These are phyloP conservation scores for Acleris emargana DNA, from an alignment of 2,888 invertebrate genomes.

Conservation along the genomic window DNA sequence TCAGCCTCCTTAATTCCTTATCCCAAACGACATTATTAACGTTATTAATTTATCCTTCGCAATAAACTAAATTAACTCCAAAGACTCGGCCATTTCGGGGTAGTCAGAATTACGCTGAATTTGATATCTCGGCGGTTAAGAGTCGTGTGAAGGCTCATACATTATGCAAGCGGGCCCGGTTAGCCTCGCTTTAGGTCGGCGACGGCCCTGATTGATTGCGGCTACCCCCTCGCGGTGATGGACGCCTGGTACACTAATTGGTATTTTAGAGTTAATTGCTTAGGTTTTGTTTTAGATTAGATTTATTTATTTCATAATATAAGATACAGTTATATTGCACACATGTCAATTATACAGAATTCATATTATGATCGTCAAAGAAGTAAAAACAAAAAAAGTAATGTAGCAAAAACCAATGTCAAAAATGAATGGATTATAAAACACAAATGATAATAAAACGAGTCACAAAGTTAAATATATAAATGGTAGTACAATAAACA, in stretches of 20 bases:
- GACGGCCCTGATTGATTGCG: conserved; percentile 59
- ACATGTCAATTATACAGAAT: too few species aligned
- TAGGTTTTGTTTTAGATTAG: conserved; percentile 36
- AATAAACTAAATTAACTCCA: conserved; percentile 13
- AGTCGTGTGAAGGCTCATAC: conserved; percentile 56
- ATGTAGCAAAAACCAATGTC: too few species aligned
- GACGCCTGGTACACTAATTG: conserved; percentile 48
- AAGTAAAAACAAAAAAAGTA: too few species aligned
- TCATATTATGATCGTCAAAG: too few species aligned
- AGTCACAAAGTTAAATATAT: too few species aligned
- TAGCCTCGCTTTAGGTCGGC: conserved; percentile 30
- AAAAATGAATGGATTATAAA: too few species aligned
- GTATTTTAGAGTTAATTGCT: conserved; percentile 50
- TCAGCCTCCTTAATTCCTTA: too few species aligned
- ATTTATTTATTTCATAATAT: too few species aligned
- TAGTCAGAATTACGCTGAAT: conserved; percentile 31
- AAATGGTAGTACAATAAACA: too few species aligned
- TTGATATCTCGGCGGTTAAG: conserved; percentile 36
- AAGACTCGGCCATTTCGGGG: conserved; percentile 12
- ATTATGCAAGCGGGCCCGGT: conserved; percentile 56
- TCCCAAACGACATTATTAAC: background rate
- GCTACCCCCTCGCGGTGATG: conserved; percentile 44
- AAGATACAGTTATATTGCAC: too few species aligned
- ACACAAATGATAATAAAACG: too few species aligned
- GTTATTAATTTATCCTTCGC: background rate